Conservation (phyloP, 2,888 invertebrate species). For the Lycophotia porphyrea region DNA sequence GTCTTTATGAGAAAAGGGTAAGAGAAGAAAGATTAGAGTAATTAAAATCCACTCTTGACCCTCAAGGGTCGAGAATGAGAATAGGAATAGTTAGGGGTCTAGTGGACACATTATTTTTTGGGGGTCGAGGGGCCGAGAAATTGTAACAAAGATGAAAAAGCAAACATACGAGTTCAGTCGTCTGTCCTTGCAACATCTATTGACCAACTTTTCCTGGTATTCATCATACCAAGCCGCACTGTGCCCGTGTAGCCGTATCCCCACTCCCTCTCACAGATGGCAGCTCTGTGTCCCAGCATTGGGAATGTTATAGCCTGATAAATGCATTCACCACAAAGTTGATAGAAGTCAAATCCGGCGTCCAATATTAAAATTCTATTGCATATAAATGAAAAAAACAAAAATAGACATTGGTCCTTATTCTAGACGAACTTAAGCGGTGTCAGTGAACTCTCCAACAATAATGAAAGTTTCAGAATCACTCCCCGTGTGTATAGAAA, state of each 20-base stretch:
- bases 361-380: background rate
- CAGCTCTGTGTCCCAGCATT: background rate
- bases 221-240: background rate
- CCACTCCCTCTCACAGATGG: background rate
- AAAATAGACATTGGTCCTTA: background rate
- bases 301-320: background rate
- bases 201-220: background rate
- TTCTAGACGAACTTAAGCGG: background rate
- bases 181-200: too few relatives aligned
- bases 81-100: too few relatives aligned
- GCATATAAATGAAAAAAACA: background rate
- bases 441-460: background rate
- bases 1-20: background rate
- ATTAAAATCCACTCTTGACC: too few relatives aligned
- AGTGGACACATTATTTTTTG: too few relatives aligned
- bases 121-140: too few relatives aligned
- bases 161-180: too few relatives aligned
- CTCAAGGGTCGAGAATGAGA: too few relatives aligned
- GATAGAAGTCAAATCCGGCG: background rate
- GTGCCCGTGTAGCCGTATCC: background rate
- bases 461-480: background rate
- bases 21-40: background rate
- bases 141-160: too few relatives aligned
- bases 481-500: background rate
- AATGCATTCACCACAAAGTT: background rate